A percentile compares a stretch with the other conserved stretches of the same genome.
Conservation (phyloP, 2,797 vertebrate species). For the Aphelocoma californica region DNA sequence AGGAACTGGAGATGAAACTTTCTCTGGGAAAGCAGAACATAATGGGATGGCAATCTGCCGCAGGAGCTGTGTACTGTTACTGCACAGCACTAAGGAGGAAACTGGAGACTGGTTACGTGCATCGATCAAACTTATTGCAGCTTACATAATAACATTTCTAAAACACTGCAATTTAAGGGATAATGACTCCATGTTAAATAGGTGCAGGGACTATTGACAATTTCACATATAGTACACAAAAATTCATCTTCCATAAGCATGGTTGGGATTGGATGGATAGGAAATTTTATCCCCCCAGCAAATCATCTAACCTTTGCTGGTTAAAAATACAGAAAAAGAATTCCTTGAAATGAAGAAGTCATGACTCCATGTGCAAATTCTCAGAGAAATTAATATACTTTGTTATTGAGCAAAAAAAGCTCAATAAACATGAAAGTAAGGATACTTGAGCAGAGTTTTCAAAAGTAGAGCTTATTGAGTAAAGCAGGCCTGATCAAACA, state of each 20-base stretch:
- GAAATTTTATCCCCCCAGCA: neutral
- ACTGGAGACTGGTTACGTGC: neutral
- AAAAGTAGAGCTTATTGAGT: neutral
- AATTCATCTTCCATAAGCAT: neutral
- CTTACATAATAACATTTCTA: neutral
- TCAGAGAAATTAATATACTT: neutral
- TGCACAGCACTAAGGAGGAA: neutral
- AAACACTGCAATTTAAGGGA: neutral
- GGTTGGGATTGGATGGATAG: neutral
- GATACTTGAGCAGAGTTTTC: neutral
- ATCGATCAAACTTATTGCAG: neutral
- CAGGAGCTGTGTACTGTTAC: neutral
- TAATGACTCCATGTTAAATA: neutral
- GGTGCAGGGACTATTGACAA: neutral
- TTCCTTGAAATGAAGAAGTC: neutral
- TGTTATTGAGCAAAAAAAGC: neutral
- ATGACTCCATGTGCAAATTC: neutral
- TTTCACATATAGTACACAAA: neutral
- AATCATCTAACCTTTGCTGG: neutral
- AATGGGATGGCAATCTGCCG: accelerated
- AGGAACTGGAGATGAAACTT: neutral
- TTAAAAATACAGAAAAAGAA: neutral
- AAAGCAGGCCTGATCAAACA: neutral
- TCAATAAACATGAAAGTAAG: neutral
- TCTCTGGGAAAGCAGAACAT: neutral